Evolutionary conservation across 2,888 invertebrate genomes (phyloP).

Genomic region (Syrista parreyssii): DNA sequence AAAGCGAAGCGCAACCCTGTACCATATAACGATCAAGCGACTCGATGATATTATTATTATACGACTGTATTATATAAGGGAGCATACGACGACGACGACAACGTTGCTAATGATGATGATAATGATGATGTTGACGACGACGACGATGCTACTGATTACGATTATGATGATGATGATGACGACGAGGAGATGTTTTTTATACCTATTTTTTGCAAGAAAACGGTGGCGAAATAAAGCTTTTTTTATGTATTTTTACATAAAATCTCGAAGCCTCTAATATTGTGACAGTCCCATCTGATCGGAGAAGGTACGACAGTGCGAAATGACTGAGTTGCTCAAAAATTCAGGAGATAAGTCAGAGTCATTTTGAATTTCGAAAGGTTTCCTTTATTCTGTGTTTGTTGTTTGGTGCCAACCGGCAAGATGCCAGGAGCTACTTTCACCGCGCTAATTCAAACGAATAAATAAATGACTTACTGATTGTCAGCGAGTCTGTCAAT

Average conservation of each 20-base stretch:
- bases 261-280: slow-evolving; percentile 18
- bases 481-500: too few species aligned
- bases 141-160: slow-evolving; percentile 23
- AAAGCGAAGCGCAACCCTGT: too few species aligned
- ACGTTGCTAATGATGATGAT: slow-evolving; percentile 37
- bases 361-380: too few species aligned
- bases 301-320: too few species aligned
- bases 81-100: slow-evolving; percentile 2
- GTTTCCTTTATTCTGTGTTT: too few species aligned
- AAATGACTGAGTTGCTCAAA: too few species aligned
- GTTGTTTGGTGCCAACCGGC: too few species aligned
- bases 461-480: too few species aligned
- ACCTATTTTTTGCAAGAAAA: slow-evolving; percentile 65
- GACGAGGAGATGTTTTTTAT: slow-evolving; percentile 56
- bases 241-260: slow-evolving; percentile 66
- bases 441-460: too few species aligned
- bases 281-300: too few species aligned
- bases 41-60: slow-evolving; percentile 26
- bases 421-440: too few species aligned
- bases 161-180: slow-evolving; percentile 32
- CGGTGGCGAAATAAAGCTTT: slow-evolving; percentile 67
- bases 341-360: too few species aligned
- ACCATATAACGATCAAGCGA: slow-evolving; percentile 8
- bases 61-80: slow-evolving; percentile 31
- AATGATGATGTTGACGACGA: slow-evolving; percentile 34